Percentiles rank a stretch among this genome's conserved stretches.
These are phyloP conservation scores for Lagria hirta DNA, from an alignment of 2,888 invertebrate genomes.

Conservation along the genomic window DNA sequence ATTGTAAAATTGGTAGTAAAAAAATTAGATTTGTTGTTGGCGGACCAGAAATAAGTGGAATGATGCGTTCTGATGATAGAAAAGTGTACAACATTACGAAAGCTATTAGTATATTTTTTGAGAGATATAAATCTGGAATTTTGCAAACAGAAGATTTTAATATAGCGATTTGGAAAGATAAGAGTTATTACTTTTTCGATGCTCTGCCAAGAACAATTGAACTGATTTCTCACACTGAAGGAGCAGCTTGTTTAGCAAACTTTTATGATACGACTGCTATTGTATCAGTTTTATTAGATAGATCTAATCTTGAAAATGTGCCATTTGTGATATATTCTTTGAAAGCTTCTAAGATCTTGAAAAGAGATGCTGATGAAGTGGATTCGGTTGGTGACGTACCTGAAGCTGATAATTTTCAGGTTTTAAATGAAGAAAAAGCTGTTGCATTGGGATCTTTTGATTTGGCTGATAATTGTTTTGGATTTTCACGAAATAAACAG, in stretches of 20 bases:
- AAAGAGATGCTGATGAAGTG: conserved; percentile 48
- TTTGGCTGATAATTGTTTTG: conserved; percentile 61
- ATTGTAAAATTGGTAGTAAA: conserved; percentile 52
- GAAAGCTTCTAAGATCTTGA: conserved; percentile 35
- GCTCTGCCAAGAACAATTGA: conserved; percentile 60
- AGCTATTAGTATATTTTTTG: conserved; percentile 60
- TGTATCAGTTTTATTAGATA: conserved; percentile 55
- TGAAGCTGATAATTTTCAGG: conserved; percentile 59
- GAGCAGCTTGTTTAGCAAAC: conserved; percentile 61
- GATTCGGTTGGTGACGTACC: conserved; percentile 57
- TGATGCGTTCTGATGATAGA: conserved; percentile 46
- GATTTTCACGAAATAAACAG: conserved; percentile 61
- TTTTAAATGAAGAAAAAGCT: conserved; percentile 60
- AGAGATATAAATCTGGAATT: conserved; percentile 58
- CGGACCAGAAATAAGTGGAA: conserved; percentile 50
- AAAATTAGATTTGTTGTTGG: conserved; percentile 51
- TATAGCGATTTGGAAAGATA: conserved; percentile 61
- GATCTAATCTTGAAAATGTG: conserved; percentile 36
- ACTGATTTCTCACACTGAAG: conserved; percentile 57
- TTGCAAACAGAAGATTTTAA: conserved; percentile 52
- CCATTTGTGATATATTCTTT: conserved; percentile 42
- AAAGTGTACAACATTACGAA: conserved; percentile 55
- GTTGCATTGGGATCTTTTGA: conserved; percentile 62
- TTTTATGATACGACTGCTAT: conserved; percentile 58
- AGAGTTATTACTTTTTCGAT: conserved; percentile 66